These are phyloP conservation scores for Centropus unirufus DNA, from an alignment of 2,113 vertebrate species.

Conservation along the genomic window DNA sequence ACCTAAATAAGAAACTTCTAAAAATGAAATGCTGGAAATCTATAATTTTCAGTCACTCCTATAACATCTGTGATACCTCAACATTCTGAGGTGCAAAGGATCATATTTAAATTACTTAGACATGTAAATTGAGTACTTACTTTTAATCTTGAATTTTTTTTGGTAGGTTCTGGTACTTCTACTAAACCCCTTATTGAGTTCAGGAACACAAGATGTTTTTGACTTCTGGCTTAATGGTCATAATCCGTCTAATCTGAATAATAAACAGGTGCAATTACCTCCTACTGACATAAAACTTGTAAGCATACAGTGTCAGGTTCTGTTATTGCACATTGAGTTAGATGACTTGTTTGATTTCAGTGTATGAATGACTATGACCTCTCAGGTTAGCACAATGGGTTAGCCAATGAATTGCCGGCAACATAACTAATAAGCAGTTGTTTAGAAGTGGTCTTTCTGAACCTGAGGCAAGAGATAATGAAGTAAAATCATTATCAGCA, in stretches of 20 bases:
- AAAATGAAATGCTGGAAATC: not conserved
- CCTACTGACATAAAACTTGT: not conserved
- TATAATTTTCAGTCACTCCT: not conserved
- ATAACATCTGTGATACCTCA: not conserved
- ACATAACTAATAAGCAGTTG: not conserved
- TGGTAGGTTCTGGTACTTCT: not conserved
- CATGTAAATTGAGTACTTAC: not conserved
- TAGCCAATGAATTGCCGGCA: not conserved
- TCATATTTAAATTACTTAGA: not conserved
- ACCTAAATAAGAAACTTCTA: not conserved
- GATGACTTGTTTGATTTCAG: conserved; percentile 14
- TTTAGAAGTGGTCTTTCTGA: not conserved
- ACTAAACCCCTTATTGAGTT: not conserved
- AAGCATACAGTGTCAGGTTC: not conserved
- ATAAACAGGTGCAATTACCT: not conserved
- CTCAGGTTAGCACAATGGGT: not conserved
- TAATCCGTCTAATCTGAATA: not conserved
- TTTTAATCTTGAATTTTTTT: not conserved
- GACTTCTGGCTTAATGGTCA: not conserved
- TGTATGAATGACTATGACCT: not conserved
- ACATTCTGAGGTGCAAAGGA: not conserved
- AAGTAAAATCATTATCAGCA: not conserved
- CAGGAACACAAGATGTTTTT: not conserved
- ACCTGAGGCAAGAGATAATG: not conserved
- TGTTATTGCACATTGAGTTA: not conserved